Evolutionary conservation across 1,140 invertebrate species (phyloP).

Genomic region (Pseudomyrmex pallidus): DNA sequence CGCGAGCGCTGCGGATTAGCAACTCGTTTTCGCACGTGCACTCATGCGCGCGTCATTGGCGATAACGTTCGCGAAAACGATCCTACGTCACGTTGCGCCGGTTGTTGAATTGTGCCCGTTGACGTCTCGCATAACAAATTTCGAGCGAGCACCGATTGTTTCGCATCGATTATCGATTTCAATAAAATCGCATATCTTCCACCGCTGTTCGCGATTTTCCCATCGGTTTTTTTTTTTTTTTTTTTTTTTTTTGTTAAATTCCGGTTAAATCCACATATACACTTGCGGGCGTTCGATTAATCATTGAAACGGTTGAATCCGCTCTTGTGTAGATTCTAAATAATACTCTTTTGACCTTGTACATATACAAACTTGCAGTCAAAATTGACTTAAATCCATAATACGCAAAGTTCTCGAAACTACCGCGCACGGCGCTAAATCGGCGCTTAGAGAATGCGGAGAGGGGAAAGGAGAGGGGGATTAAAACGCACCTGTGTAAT

Average conservation of each 20-base stretch:
- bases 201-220: conserved; percentile 20
- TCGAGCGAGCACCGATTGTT: conserved; percentile 68
- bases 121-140: conserved; percentile 72
- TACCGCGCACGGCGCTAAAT: background rate
- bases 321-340: background rate
- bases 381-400: background rate
- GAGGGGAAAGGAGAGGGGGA: background rate
- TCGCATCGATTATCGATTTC: conserved; percentile 63
- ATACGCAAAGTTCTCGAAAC: background rate
- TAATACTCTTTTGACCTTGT: background rate
- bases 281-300: background rate
- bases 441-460: conserved; percentile 3
- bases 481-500: conserved; percentile 51
- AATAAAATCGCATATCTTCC: conserved; percentile 21
- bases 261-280: background rate
- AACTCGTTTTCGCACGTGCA: conserved; percentile 60
- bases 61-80: conserved; percentile 68
- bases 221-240: background rate
- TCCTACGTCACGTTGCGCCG: conserved; percentile 64
- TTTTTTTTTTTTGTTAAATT: conserved; percentile 11
- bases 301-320: conserved; percentile 3
- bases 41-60: conserved; percentile 68
- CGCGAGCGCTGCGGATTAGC: conserved; percentile 59
- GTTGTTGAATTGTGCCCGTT: conserved; percentile 58
- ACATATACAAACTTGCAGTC: background rate